phyloP scores from a whole-genome alignment of 2,113 vertebrate species.

The Scartelaos histophorus region DNA sequence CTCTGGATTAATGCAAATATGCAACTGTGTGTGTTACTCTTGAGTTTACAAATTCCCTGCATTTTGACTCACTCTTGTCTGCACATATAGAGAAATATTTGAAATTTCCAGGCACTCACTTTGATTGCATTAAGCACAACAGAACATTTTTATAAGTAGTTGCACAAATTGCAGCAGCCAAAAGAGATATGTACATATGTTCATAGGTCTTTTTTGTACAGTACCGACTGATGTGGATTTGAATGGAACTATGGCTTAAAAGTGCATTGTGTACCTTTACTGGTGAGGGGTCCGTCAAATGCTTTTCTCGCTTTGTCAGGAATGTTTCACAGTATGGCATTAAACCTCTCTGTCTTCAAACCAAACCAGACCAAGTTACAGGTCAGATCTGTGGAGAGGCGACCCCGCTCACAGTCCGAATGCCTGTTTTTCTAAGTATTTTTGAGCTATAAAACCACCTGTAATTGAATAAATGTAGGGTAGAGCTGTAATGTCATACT shows the following conservation, averaged over 20 bases:
- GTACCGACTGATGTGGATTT: constrained; percentile 68
- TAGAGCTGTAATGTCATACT: too few species aligned
- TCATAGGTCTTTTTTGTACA: constrained; percentile 73
- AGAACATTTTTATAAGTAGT: constrained; percentile 80
- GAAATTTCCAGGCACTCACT: constrained; percentile 83
- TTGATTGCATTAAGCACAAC: constrained; percentile 87
- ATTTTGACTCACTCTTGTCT: constrained; percentile 75
- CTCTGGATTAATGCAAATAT: constrained; percentile 61
- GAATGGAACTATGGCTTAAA: constrained; percentile 69
- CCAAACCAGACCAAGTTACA: too few species aligned
- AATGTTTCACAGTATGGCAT: too few species aligned
- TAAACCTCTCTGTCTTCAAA: too few species aligned
- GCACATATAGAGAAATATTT: constrained; percentile 70
- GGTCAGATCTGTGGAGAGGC: too few species aligned
- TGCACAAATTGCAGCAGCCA: constrained; percentile 84
- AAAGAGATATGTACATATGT: constrained; percentile 79
- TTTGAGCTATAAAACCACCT: too few species aligned
- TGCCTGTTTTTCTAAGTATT: too few species aligned
- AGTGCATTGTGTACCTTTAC: too few species aligned
- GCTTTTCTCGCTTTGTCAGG: too few species aligned
- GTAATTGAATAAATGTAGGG: too few species aligned
- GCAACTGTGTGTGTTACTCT: constrained; percentile 62
- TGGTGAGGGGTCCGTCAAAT: too few species aligned
- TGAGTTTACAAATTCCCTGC: constrained; percentile 83
- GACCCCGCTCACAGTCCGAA: too few species aligned